Evolutionary conservation across 2,113 vertebrate genomes (phyloP), one percentile per base, ranked within the genome.

Genomic region (Lepus europaeus): DNA sequence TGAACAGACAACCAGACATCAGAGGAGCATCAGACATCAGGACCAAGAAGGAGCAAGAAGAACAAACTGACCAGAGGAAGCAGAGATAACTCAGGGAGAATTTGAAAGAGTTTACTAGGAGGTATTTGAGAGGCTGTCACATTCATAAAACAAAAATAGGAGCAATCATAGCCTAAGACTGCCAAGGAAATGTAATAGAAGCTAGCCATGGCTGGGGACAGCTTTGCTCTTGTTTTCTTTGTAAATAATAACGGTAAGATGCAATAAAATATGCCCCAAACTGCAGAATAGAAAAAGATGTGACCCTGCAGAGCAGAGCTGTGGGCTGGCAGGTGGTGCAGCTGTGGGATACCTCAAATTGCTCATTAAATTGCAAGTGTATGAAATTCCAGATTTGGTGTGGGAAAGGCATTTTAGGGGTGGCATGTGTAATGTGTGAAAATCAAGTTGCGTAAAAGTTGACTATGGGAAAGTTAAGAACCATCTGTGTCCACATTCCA

Each of bases 331-430:
- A 96, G 96, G 96, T 90, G 90, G 95, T 31, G 2, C 69, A 68
- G 95, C 92, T 73, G 13, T 78, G 76, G 95, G 96, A 92, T 87
- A 69, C 91, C 74, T 93, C 94, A 93, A 89, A 91, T 95, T 89
- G 94, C 88, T 94, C 92, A 94, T 92, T 90, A 97, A 96, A 92
- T n/a, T 87, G 59, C 25, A 90, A 97, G 92, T 88, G 74, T 81
- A 89, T 63, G 82, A 96, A 85, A 97, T 95, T 97, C 95, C 96
- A 95, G 95, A 95, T 89, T 96, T 31, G 70, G 94, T 96, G 86
- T 95, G 95, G 97, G 96, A 97, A 97, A 97, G 97, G 86, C 88
- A 94, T 97, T 97, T 92, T 86, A 96, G 91, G 53, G 83, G 95
- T 92, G 82, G 93, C 72, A 33, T 93, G 77, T 85, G 80, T 96